A percentile compares a stretch with the other conserved stretches of the same genome.
Conservation (phyloP, 2,888 invertebrate genomes). For the Acleris sparsana region DNA sequence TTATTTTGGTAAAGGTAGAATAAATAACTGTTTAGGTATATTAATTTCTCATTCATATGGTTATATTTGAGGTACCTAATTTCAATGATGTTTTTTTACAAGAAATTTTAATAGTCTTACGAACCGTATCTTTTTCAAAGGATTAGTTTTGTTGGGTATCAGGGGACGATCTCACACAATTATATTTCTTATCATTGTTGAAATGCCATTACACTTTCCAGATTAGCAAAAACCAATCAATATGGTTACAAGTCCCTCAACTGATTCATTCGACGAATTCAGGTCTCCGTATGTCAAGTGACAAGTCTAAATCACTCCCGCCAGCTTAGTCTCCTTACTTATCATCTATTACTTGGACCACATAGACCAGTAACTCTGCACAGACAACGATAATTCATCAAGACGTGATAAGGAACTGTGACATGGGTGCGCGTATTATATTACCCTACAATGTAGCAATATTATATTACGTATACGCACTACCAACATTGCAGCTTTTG, state of each 20-base stretch:
- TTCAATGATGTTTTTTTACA: too few relatives aligned
- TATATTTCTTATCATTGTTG: too few relatives aligned
- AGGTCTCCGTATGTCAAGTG: slow-evolving; percentile 4
- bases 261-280: slow-evolving; percentile 5
- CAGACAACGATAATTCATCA: slow-evolving; percentile 69
- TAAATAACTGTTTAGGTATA: too few relatives aligned
- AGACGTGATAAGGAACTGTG: slow-evolving; percentile 71
- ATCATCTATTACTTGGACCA: slow-evolving; percentile 35
- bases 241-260: slow-evolving; percentile 2
- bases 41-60: too few relatives aligned
- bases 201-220: too few relatives aligned
- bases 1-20: too few relatives aligned
- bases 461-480: slow-evolving; percentile 25
- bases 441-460: slow-evolving; percentile 48
- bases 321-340: slow-evolving; percentile 10
- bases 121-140: too few relatives aligned
- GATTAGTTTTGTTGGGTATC: too few relatives aligned
- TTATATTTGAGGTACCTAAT: too few relatives aligned
- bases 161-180: too few relatives aligned
- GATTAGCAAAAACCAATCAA: too few relatives aligned
- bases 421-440: slow-evolving; percentile 64
- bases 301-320: slow-evolving; percentile 23
- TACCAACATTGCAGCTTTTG: slow-evolving; percentile 20
- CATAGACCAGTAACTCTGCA: slow-evolving; percentile 42
- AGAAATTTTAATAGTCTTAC: too few relatives aligned